Conservation (phyloP, 2,888 invertebrate species). For the Catocala nupta region DNA sequence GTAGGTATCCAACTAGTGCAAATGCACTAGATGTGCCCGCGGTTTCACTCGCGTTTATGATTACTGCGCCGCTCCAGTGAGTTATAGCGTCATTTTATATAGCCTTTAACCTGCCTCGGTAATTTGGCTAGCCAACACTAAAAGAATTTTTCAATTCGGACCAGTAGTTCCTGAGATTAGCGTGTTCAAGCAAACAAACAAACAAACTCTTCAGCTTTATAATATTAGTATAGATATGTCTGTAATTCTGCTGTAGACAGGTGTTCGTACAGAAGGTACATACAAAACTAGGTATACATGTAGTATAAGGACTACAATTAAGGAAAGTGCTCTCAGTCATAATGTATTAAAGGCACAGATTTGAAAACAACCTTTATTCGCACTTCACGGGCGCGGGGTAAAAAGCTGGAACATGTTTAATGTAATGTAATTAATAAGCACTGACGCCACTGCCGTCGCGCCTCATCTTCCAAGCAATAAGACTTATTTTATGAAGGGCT, state of each 20-base stretch:
- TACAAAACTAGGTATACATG: slow-evolving; percentile 16
- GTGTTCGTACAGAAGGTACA: background rate
- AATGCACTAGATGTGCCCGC: no score
- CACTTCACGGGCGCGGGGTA: slow-evolving; percentile 31
- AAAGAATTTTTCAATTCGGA: no score
- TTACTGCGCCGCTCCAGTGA: no score
- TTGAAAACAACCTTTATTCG: slow-evolving; percentile 52
- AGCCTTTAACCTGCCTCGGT: no score
- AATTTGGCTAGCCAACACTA: no score
- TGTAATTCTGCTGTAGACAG: background rate
- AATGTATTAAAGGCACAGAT: slow-evolving; percentile 47
- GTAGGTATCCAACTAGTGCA: no score
- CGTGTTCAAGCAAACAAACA: no score
- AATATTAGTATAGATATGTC: no score
- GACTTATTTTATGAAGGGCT: slow-evolving; percentile 68
- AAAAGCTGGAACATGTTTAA: slow-evolving; percentile 69
- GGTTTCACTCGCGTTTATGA: no score
- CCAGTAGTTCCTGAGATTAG: no score
- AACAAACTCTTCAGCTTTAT: no score
- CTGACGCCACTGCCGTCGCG: slow-evolving; percentile 64
- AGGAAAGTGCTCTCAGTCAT: slow-evolving; percentile 41
- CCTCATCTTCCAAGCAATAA: slow-evolving; percentile 69
- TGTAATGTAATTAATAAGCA: slow-evolving; percentile 75
- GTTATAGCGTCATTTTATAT: no score
- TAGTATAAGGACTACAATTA: slow-evolving; percentile 41